Conservation (phyloP, 2,797 vertebrate species). For the Leptatherina wallacei region DNA sequence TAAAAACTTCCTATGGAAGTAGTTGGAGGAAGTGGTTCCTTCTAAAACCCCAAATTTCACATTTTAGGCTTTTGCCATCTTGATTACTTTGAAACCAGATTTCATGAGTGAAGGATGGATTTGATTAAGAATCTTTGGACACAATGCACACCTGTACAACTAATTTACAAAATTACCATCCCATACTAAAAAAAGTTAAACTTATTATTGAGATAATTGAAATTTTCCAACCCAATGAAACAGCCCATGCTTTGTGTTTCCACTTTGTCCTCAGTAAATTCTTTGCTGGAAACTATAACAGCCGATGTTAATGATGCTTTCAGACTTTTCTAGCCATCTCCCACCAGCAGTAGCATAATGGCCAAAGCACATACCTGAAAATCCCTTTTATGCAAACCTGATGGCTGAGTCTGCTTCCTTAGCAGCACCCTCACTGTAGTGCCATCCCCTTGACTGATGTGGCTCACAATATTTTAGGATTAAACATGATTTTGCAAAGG, state of each 20-base stretch:
- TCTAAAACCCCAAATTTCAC: not conserved
- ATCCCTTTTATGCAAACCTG: too few relatives aligned
- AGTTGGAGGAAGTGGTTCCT: not conserved
- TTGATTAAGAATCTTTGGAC: not conserved
- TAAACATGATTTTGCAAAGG: not conserved
- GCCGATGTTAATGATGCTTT: too few relatives aligned
- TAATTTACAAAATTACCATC: too few relatives aligned
- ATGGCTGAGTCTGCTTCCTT: too few relatives aligned
- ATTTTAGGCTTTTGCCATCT: not conserved
- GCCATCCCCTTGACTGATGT: too few relatives aligned
- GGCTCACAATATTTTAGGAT: not conserved
- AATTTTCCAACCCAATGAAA: not conserved
- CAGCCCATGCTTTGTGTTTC: not conserved
- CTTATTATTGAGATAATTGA: too few relatives aligned
- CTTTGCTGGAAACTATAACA: not conserved
- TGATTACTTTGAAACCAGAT: not conserved
- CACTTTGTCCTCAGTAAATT: not conserved
- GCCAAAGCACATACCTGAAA: too few relatives aligned
- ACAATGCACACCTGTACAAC: not conserved
- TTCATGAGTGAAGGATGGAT: not conserved
- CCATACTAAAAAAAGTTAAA: too few relatives aligned
- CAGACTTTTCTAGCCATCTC: too few relatives aligned
- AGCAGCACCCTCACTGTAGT: too few relatives aligned
- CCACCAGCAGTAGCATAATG: too few relatives aligned
- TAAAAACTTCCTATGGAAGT: not conserved